phyloP scores from a whole-genome alignment of 2,797 vertebrate species.

The Luscinia megarhynchos region DNA sequence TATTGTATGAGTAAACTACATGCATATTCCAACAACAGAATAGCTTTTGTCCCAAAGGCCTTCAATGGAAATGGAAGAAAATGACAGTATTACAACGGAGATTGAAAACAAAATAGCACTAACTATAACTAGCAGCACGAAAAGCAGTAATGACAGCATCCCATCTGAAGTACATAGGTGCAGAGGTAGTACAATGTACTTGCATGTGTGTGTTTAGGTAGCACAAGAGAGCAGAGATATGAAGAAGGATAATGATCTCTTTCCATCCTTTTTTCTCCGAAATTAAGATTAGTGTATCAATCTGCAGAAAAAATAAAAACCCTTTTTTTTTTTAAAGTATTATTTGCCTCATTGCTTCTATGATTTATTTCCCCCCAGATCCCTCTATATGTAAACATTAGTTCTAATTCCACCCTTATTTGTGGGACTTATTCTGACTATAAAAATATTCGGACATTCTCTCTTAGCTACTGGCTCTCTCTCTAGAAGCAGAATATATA shows the following conservation, averaged over 20 bases:
- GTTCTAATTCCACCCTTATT: not conserved
- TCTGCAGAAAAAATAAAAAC: not conserved
- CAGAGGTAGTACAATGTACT: not conserved
- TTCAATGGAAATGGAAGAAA: not conserved
- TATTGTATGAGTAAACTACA: not conserved
- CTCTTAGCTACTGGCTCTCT: not conserved
- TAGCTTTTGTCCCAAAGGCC: not conserved
- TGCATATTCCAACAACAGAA: not conserved
- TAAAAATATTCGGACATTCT: not conserved
- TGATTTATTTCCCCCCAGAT: too few species aligned
- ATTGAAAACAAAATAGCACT: not conserved
- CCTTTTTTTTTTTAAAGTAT: not conserved
- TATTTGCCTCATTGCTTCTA: not conserved
- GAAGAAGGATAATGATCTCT: not conserved
- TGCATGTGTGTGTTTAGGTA: not conserved
- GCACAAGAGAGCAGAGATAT: not conserved
- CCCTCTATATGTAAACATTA: not conserved
- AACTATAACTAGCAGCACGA: not conserved
- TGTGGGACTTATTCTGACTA: not conserved
- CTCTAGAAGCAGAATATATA: not conserved
- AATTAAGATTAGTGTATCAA: not conserved
- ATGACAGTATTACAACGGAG: not conserved
- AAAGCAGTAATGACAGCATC: not conserved
- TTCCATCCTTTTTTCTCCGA: not conserved
- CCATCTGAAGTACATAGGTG: not conserved